Evolutionary conservation across 2,888 invertebrate species (phyloP).

Genomic region (Chorisops tibialis): DNA sequence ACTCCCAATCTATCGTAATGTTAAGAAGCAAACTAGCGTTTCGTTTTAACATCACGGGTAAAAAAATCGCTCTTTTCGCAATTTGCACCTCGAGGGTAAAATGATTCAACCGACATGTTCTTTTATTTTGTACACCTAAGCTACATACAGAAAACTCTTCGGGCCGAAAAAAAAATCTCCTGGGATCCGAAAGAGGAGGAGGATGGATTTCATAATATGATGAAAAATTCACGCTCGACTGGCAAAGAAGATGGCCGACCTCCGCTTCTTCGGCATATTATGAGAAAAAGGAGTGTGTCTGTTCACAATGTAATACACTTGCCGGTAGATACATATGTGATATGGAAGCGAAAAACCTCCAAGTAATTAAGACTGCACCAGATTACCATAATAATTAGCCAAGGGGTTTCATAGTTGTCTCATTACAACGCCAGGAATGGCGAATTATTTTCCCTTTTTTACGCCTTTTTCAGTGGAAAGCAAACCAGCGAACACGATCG

Average conservation of each 20-base stretch:
- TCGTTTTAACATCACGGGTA: too few relatives aligned
- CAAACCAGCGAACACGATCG: too few relatives aligned
- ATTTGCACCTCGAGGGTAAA: too few relatives aligned
- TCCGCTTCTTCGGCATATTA: background rate
- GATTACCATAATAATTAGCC: constrained; percentile 24
- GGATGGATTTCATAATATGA: background rate
- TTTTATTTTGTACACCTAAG: too few relatives aligned
- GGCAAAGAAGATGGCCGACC: constrained; percentile 13
- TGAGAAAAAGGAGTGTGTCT: constrained; percentile 12
- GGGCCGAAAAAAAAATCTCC: background rate
- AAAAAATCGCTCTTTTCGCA: too few relatives aligned
- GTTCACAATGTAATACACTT: background rate
- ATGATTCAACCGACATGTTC: too few relatives aligned
- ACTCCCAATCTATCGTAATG: too few relatives aligned
- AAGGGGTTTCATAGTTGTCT: constrained; percentile 14
- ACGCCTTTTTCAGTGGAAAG: too few relatives aligned
- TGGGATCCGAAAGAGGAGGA: constrained; percentile 13
- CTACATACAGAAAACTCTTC: too few relatives aligned
- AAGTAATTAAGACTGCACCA: constrained; percentile 22
- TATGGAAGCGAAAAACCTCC: background rate
- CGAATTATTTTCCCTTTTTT: too few relatives aligned
- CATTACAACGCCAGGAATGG: background rate
- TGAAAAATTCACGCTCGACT: constrained; percentile 19
- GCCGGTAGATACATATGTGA: background rate
- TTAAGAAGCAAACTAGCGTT: too few relatives aligned